Base-by-base conservation (phyloP, 2,888 invertebrate genomes). In the Bibio marci region DNA sequence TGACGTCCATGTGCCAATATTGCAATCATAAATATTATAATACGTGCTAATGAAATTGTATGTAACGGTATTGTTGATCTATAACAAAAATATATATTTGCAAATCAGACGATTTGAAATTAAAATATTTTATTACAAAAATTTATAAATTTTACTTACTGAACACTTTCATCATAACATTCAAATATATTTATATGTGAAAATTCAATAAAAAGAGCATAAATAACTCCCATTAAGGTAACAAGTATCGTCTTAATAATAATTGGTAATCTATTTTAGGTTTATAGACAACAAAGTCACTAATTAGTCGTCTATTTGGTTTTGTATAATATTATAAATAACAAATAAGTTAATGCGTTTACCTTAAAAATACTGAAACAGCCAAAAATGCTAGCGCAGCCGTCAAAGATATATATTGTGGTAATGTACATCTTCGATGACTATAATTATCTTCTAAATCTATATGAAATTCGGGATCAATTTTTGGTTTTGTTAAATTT, bases 381-480 rank as follows among this genome's bases (percentile, higher is more conserved):
- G 83, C 76, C 41, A 91, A 67, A 63, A 82, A 83, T 38, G 83
- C 81, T 47, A 91, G 69, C 39, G 86, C 74, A 50, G 87, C 86
- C 11, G 85, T 85, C 12, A 90, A 63, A 5, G 85, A 78, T 31
- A 90, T 80, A 60, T 91, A 92, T 42, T 88, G 77, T 0, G 91
- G 91, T 40, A 88, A 64, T 1, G 83, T 81, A 51, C 87, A 87
- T 14, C 77, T 76, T 37, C 85, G 67, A 55, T 88, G 86, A 44
- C 80, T 75, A 35, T 63, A 62, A 41, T 39, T 52, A 8, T 53
- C 54, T 41, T 53, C 51, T 35, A 53, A 31, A 41, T 51, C 47
- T 2, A 51, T 41, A 13, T 12, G 8, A 12, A 52, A 44, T 30
- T 56, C 52, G 22, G 52, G 50, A 30, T 56, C 52, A 4, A 49